Evolutionary conservation across 2,797 vertebrate species (phyloP), one percentile per base, ranked within the genome.

Genomic region (Crocidura indochinensis): DNA sequence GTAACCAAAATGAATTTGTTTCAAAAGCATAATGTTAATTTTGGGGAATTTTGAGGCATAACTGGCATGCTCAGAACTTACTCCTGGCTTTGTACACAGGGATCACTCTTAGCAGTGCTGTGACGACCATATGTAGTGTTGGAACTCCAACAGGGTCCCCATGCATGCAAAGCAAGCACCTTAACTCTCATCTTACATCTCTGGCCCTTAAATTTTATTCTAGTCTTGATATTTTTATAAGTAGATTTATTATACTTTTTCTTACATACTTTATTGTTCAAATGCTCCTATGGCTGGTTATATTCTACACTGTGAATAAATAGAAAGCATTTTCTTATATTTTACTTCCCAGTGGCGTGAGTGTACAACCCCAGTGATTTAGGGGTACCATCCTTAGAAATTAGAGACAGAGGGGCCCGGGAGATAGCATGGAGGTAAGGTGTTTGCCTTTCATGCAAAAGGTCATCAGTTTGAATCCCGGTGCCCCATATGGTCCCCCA

Each of bases 301-400:
- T 38, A 38, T 38, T 38, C 38, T 38, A 38, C 38, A 38, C 46
- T 31, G 22, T 64, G n/a, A 56, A 62, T 65, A 79, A 72, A 77
- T 67, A 38, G 68, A 81, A 79, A 65, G 53, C 0, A 26, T 31
- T 29, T 46, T 27, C 11, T 82, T 73, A 87, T 38, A 20, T 60
- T 20, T 56, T 71, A 49, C 44, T 94, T 91, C 38, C n/a, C 49
- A 44, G 24, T 56, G 29, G 15, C 8, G 44, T 93, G 27, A n/a
- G 38, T 74, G 27, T 27, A 27, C 46, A 87, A 73, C 31, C 74
- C 8, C n/a, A 26, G 26, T 64, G 83, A 27, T 46, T 44, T 60
- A 7, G 47, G n/a, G 60, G 56, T 76, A 47, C n/a, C 65, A 11
- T 51, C 56, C 29, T 86, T 31, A 72, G 62, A 89, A 84, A 78